These are phyloP conservation scores for Enteromius anoplus DNA, from an alignment of 2,797 vertebrate species.

Conservation along the genomic window DNA sequence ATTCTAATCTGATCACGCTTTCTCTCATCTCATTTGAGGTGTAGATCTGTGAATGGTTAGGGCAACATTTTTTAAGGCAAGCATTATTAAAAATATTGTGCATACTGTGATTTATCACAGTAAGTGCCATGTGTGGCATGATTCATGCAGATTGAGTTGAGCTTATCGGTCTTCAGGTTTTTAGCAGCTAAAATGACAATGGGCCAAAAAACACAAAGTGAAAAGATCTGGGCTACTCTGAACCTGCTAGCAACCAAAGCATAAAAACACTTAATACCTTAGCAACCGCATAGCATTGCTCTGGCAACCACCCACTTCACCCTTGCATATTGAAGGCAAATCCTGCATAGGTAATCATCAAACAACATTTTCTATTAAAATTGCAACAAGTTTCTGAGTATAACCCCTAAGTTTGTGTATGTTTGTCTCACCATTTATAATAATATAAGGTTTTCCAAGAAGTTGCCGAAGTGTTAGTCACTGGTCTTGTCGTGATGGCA, in stretches of 20 bases:
- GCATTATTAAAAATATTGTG: background rate
- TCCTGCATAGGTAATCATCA: background rate
- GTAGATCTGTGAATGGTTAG: slow-evolving; percentile 6
- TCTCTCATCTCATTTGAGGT: slow-evolving; percentile 5
- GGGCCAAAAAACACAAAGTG: background rate
- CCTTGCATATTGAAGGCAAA: background rate
- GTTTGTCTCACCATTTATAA: background rate
- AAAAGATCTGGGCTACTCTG: background rate
- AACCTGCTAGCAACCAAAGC: background rate
- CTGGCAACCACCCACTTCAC: background rate
- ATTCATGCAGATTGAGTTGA: background rate
- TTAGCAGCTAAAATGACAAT: background rate
- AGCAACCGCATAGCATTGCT: background rate
- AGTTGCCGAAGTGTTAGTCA: slow-evolving; percentile 25
- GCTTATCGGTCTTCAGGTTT: background rate
- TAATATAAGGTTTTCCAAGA: slow-evolving; percentile 3
- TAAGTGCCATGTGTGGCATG: background rate
- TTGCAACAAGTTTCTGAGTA: background rate
- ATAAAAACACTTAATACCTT: slow-evolving; percentile 4
- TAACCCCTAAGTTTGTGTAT: background rate
- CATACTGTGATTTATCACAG: background rate
- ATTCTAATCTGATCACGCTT: background rate
- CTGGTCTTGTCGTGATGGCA: slow-evolving; percentile 35
- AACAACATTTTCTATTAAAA: background rate
- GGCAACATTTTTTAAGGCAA: background rate